Percentiles rank a stretch among this genome's conserved stretches.
phyloP scores from a whole-genome alignment of 2,888 invertebrate species.

The Pegoplata infirma region DNA sequence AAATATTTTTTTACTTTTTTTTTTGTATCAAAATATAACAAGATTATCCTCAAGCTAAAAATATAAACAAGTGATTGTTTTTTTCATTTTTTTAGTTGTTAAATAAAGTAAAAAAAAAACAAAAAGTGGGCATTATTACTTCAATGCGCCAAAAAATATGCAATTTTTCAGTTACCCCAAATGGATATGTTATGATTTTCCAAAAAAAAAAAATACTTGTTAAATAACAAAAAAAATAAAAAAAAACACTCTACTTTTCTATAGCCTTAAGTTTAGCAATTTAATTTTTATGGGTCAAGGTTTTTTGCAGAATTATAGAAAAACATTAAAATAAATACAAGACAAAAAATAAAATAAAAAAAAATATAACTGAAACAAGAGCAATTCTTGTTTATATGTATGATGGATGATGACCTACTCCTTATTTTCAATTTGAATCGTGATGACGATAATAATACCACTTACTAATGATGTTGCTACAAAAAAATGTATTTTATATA shows the following conservation, averaged over 20 bases:
- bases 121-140: conserved; percentile 14
- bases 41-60: conserved; percentile 22
- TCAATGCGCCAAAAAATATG: conserved; percentile 61
- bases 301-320: conserved; percentile 31
- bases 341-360: too few species aligned
- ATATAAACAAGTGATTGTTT: not conserved
- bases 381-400: conserved; percentile 14
- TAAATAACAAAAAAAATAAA: not conserved
- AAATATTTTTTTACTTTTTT: not conserved
- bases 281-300: conserved; percentile 60
- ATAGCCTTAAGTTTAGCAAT: conserved; percentile 36
- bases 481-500: not conserved
- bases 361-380: too few species aligned
- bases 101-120: conserved; percentile 10
- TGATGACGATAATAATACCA: too few species aligned
- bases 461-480: conserved; percentile 12
- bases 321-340: conserved; percentile 14
- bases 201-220: not conserved
- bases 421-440: too few species aligned
- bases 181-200: conserved; percentile 24
- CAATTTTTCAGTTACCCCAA: conserved; percentile 43
- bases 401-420: conserved; percentile 30
- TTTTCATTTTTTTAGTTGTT: not conserved
- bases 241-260: too few species aligned
- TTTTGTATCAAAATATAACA: not conserved